phyloP scores from a whole-genome alignment of 64 coral and sea anemone genomes.

The Montipora cactus region DNA sequence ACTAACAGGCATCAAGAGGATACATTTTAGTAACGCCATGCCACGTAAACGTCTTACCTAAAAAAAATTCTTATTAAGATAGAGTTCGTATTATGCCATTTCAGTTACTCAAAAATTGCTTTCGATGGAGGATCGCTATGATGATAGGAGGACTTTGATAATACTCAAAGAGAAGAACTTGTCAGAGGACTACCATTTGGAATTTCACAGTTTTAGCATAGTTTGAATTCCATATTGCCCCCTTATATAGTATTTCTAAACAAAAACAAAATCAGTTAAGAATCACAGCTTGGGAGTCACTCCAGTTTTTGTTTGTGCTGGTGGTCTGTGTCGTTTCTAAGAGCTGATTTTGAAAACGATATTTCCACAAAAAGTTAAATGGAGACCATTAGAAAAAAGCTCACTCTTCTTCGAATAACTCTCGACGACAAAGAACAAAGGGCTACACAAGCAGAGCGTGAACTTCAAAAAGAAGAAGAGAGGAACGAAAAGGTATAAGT shows the following conservation, averaged over 20 bases:
- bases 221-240: constrained; percentile 1
- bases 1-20: background rate
- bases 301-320: too few species aligned
- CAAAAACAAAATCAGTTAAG: background rate
- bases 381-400: constrained; percentile 90
- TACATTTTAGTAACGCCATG: background rate
- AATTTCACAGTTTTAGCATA: background rate
- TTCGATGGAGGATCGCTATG: background rate
- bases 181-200: background rate
- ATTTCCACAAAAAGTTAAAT: constrained; percentile 53
- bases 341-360: background rate
- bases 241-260: constrained; percentile 4
- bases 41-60: too few species aligned
- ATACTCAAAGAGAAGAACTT: background rate
- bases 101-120: background rate
- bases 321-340: too few species aligned
- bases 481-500: constrained; percentile 38
- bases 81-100: too few species aligned
- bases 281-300: background rate
- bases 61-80: too few species aligned
- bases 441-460: constrained; percentile 67
- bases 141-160: background rate
- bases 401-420: constrained; percentile 38
- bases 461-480: constrained; percentile 47
- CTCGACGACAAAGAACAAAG: constrained; percentile 73